Conservation (phyloP, 1,140 invertebrate species). For the Goniozus legneri region DNA sequence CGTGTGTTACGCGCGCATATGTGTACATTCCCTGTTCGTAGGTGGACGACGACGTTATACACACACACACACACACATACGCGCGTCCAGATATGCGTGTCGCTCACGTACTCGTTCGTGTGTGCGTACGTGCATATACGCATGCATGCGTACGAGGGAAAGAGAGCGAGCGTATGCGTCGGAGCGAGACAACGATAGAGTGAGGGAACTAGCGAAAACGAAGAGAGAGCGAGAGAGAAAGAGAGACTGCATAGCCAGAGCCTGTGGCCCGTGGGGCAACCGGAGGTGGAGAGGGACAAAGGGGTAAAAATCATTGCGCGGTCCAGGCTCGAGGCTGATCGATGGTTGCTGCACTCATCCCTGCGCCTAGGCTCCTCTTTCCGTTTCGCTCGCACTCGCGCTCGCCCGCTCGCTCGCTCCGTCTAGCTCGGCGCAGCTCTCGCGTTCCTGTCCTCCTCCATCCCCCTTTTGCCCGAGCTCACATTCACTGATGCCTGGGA, state of each 20-base stretch:
- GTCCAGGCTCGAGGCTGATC: constrained; percentile 56
- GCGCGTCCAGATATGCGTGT: background rate
- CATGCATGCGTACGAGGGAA: too few species aligned
- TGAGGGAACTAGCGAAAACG: too few species aligned
- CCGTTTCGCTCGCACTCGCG: constrained; percentile 15
- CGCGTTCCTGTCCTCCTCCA: too few species aligned
- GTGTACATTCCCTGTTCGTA: constrained; percentile 13
- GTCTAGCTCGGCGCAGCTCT: too few species aligned
- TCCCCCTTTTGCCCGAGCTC: constrained; percentile 14
- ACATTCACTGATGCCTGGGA: constrained; percentile 54
- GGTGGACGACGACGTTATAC: too few species aligned
- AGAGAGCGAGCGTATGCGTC: too few species aligned
- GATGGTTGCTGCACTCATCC: constrained; percentile 48
- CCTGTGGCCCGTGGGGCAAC: constrained; percentile 31
- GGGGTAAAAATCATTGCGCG: constrained; percentile 58
- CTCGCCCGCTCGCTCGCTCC: too few species aligned
- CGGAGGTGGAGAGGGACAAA: constrained; percentile 45
- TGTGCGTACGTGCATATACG: too few species aligned
- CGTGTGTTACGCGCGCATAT: constrained; percentile 15
- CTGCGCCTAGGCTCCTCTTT: constrained; percentile 15
- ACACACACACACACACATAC: too few species aligned
- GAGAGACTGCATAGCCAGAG: constrained; percentile 35
- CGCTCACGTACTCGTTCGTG: constrained; percentile 15
- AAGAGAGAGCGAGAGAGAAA: constrained; percentile 8
- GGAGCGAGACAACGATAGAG: too few species aligned